These are phyloP conservation scores for Holcopasites calliopsidis DNA, from an alignment of 1,140 invertebrate genomes.

Conservation along the genomic window DNA sequence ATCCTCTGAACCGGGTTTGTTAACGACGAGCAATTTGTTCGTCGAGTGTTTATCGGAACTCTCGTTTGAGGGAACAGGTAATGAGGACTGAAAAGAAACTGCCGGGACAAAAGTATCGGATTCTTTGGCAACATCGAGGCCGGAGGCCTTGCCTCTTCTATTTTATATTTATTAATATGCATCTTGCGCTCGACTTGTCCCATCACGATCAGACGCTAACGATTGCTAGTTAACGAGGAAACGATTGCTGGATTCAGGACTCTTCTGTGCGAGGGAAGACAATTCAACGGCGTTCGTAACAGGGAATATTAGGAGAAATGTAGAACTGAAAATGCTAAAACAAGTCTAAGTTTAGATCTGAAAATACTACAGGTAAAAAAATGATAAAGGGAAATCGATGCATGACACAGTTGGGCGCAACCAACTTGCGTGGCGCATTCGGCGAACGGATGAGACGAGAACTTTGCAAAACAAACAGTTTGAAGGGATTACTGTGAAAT, in stretches of 20 bases:
- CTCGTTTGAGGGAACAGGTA: constrained; percentile 59
- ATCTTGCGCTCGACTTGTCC: constrained; percentile 21
- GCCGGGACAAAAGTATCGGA: constrained; percentile 50
- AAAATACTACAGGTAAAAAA: no score
- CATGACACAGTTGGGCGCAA: background rate
- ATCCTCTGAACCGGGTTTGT: constrained; percentile 42
- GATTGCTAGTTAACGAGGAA: constrained; percentile 33
- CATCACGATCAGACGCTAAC: constrained; percentile 24
- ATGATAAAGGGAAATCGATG: background rate
- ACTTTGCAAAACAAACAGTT: constrained; percentile 30
- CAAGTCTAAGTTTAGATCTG: no score
- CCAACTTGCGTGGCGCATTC: background rate
- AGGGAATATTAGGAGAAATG: background rate
- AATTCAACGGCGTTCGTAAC: background rate
- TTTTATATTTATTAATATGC: constrained; percentile 40
- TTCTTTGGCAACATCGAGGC: constrained; percentile 29
- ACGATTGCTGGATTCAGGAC: background rate
- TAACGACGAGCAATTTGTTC: constrained; percentile 64
- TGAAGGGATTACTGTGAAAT: constrained; percentile 31
- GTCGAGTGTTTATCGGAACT: constrained; percentile 64
- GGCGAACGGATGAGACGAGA: background rate
- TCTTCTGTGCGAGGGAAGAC: background rate
- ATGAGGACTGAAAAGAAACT: constrained; percentile 60
- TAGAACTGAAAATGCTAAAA: background rate
- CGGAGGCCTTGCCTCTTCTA: constrained; percentile 5